phyloP scores from a whole-genome alignment of 92 coral and sea anemone genomes.

The Bergia puertoricense region DNA sequence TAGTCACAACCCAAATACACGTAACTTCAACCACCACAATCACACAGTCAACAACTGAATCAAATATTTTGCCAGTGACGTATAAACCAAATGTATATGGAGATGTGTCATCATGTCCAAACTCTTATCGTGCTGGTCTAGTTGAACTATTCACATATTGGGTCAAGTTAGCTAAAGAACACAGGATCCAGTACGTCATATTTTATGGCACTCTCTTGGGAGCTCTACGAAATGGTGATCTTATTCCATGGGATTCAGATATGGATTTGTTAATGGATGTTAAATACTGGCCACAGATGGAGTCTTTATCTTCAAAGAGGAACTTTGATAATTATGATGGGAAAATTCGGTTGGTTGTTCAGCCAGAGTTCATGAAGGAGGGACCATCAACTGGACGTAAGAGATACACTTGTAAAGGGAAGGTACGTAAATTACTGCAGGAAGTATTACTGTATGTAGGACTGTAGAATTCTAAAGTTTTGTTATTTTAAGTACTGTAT shows the following conservation, averaged over 20 bases:
- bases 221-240: constrained; percentile 72
- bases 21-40: background rate
- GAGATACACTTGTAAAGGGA: constrained; percentile 78
- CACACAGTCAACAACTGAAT: background rate
- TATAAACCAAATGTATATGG: constrained; percentile 11
- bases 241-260: constrained; percentile 89
- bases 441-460: background rate
- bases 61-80: constrained; percentile 1
- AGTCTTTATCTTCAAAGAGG: constrained; percentile 55
- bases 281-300: constrained; percentile 54
- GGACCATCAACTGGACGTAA: constrained; percentile 55
- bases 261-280: constrained; percentile 71
- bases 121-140: constrained; percentile 25
- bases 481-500: too few relatives aligned
- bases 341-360: constrained; percentile 74
- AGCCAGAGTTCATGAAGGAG: constrained; percentile 67
- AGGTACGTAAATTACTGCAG: constrained; percentile 46
- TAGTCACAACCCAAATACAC: background rate
- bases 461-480: too few relatives aligned
- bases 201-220: constrained; percentile 78
- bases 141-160: constrained; percentile 65
- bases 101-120: constrained; percentile 25
- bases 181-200: constrained; percentile 74
- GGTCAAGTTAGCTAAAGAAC: constrained; percentile 60
- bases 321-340: constrained; percentile 60